These are phyloP conservation scores for Drosophila truncata DNA, from an alignment of 1,140 invertebrate genomes.

Conservation along the genomic window DNA sequence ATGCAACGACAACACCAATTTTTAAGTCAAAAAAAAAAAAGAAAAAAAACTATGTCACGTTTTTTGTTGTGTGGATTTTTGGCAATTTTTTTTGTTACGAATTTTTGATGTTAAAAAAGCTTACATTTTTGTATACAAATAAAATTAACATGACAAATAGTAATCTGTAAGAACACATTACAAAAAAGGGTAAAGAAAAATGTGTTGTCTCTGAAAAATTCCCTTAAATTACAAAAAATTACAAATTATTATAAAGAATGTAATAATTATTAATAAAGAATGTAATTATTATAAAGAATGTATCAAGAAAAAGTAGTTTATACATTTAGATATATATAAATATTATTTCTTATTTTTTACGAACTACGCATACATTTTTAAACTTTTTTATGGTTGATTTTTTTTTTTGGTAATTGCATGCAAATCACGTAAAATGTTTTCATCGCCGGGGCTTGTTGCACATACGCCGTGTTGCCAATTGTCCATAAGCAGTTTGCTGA, in stretches of 20 bases:
- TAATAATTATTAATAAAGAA: neutral
- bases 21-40: conserved; percentile 40
- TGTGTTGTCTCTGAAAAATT: neutral
- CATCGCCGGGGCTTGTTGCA: conserved; percentile 43
- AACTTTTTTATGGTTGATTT: conserved; percentile 12
- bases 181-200: neutral
- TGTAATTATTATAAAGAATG: neutral
- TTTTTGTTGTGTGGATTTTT: conserved; percentile 27
- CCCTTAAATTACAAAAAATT: too few relatives aligned
- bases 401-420: conserved; percentile 47
- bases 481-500: conserved; percentile 24
- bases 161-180: neutral
- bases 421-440: conserved; percentile 71
- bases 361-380: conserved; percentile 37
- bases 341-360: too few relatives aligned
- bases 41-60: conserved; percentile 61
- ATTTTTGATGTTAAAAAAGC: neutral
- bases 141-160: neutral
- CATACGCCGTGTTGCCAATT: conserved; percentile 48
- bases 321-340: neutral
- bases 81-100: conserved; percentile 4
- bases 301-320: neutral
- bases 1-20: conserved; percentile 30
- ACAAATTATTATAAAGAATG: neutral
- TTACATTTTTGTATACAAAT: neutral